These are phyloP conservation scores for Euura lappo DNA, from an alignment of 1,140 invertebrate genomes.

Conservation along the genomic window DNA sequence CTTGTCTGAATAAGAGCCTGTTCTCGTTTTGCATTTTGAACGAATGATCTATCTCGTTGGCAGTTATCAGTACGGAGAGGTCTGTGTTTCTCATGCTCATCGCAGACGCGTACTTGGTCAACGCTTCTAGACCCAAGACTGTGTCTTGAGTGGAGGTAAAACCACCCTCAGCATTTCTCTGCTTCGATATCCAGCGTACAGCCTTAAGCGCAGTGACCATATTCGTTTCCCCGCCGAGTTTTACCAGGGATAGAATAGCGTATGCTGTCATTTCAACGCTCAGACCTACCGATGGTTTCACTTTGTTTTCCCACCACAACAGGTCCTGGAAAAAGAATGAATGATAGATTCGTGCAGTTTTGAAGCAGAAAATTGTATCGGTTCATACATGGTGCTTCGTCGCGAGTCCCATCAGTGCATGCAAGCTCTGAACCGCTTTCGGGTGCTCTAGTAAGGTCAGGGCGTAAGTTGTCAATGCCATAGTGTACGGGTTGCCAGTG, in stretches of 20 bases:
- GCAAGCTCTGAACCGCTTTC: constrained; percentile 44
- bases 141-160: constrained; percentile 79
- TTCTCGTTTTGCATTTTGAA: constrained; percentile 56
- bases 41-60: constrained; percentile 44
- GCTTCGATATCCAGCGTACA: constrained; percentile 74
- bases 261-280: constrained; percentile 82
- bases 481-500: constrained; percentile 58
- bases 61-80: constrained; percentile 51
- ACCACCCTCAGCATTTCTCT: constrained; percentile 79
- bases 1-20: constrained; percentile 53
- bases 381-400: constrained; percentile 43
- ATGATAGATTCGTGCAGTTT: neutral
- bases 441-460: constrained; percentile 64
- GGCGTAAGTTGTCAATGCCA: constrained; percentile 66
- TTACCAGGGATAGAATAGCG: constrained; percentile 69
- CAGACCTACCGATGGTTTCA: constrained; percentile 48
- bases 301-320: constrained; percentile 58
- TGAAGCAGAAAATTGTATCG: neutral
- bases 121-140: constrained; percentile 69
- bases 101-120: constrained; percentile 65
- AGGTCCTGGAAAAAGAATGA: constrained; percentile 39
- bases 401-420: constrained; percentile 40
- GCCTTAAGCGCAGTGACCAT: constrained; percentile 64
- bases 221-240: constrained; percentile 65
- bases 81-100: constrained; percentile 49